These are phyloP conservation scores for Palythoa grandis DNA, from an alignment of 92 coral and sea anemone species.

Conservation along the genomic window DNA sequence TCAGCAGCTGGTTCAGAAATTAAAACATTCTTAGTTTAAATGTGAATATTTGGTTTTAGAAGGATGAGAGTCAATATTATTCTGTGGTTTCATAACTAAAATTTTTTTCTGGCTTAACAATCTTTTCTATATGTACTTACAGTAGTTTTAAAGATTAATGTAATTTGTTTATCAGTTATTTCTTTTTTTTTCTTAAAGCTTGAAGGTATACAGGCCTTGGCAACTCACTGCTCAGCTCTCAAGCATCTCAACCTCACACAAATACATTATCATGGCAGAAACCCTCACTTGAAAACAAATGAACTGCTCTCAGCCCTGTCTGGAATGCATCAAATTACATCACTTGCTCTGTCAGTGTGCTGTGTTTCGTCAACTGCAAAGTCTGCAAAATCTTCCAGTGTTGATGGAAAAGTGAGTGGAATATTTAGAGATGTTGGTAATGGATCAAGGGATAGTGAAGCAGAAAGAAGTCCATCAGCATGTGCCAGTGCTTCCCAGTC, in stretches of 20 bases:
- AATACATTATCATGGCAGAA: slow-evolving; percentile 17
- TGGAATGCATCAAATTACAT: slow-evolving; percentile 3
- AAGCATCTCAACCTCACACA: slow-evolving; percentile 13
- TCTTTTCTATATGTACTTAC: no score
- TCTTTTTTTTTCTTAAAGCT: neutral
- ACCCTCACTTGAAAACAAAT: neutral
- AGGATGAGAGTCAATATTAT: no score
- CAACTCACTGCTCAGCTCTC: slow-evolving; percentile 14
- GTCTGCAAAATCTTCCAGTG: neutral
- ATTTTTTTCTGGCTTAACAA: no score
- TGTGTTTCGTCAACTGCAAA: slow-evolving; percentile 1
- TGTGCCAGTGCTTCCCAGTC: neutral
- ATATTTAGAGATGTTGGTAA: neutral
- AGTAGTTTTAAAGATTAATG: no score
- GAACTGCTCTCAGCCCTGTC: neutral
- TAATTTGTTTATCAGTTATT: no score
- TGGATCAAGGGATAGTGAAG: neutral
- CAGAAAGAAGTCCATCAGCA: neutral
- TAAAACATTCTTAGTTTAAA: no score
- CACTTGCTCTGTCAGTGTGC: slow-evolving; percentile 19
- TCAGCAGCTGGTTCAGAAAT: no score
- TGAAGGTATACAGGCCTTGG: slow-evolving; percentile 20
- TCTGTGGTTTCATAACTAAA: no score
- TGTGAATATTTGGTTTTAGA: no score
- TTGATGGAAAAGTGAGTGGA: neutral